Percentiles rank a stretch among this genome's conserved stretches.
Conservation (phyloP, 2,113 vertebrate genomes). For the Poecilia latipinna region DNA sequence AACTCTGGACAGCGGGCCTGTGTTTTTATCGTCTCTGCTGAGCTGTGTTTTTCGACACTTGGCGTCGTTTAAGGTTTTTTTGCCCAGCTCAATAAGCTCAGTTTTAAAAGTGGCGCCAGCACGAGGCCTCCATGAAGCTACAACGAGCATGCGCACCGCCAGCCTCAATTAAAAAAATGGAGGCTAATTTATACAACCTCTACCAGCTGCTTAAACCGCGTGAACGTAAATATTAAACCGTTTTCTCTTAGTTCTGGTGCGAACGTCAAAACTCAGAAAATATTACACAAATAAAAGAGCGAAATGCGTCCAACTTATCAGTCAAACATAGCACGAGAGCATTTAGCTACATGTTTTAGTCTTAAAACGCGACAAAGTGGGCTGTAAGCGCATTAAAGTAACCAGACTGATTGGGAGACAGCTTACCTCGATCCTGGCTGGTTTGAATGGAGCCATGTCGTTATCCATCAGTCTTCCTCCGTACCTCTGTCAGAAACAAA, state of each 20-base stretch:
- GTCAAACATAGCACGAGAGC: no score
- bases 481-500: conserved; percentile 56
- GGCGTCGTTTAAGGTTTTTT: neutral
- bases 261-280: neutral
- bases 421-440: conserved; percentile 31
- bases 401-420: neutral
- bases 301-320: neutral
- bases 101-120: conserved; percentile 90
- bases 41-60: neutral
- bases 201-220: neutral
- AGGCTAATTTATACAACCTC: neutral
- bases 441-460: conserved; percentile 1
- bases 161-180: conserved; percentile 59
- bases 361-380: neutral
- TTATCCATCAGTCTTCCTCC: neutral
- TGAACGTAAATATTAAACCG: neutral
- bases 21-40: no score
- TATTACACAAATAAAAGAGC: no score
- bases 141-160: conserved; percentile 54
- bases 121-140: conserved; percentile 62
- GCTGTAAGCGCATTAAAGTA: neutral
- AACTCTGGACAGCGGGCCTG: no score
- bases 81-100: neutral
- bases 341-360: neutral
- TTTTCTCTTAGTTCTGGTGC: neutral